Base-by-base conservation (phyloP, 2,797 vertebrate species). In the Coluber constrictor region DNA sequence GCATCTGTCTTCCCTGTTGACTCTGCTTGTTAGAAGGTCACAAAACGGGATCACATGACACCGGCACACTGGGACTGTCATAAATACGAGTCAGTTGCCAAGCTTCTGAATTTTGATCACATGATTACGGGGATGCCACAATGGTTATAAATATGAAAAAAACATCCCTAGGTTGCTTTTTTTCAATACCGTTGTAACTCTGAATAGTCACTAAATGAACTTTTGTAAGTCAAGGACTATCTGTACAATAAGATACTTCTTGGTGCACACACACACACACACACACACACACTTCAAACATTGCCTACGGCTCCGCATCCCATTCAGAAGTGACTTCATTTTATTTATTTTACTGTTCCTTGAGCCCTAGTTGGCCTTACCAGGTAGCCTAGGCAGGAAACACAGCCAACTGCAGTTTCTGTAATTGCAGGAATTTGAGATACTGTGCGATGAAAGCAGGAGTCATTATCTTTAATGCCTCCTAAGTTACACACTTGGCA, bases 251-350 rank as follows among this genome's bases (percentile, higher is more conserved):
- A 79, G 37, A 47, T 79, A 9, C 9, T 43, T 32, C 18, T 43
- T 23, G 20, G 4, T 79, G 32, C 0, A 4, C 4, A 0, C 29
- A 2, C 2, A 3, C 4, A 2, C 4, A 2, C 29, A 2, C 27
- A 5, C 2, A 1, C 12, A n/a, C 12, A n/a, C 61, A 66, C 32
- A 32, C 6, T 43, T 43, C 74, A 47, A 47, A 23, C 10, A 47
- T 83, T 25, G 74, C 20, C 20, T 83, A 47, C 47, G 74, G 37
- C 74, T 83, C 10, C 37, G 47, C 37, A 12, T 83, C 74, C 20
- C 37, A 83, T 83, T 83, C 74, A 79, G 32, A 79, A 43, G 37
- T 79, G 74, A 79, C 9, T 79, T 79, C 8, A 4, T 47, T 47
- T 83, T 47, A 83, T 25, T 83, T 25, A 83, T 83, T 83, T 83